Base-by-base conservation (phyloP, 2,113 vertebrate species). In the Trachemys scripta region DNA sequence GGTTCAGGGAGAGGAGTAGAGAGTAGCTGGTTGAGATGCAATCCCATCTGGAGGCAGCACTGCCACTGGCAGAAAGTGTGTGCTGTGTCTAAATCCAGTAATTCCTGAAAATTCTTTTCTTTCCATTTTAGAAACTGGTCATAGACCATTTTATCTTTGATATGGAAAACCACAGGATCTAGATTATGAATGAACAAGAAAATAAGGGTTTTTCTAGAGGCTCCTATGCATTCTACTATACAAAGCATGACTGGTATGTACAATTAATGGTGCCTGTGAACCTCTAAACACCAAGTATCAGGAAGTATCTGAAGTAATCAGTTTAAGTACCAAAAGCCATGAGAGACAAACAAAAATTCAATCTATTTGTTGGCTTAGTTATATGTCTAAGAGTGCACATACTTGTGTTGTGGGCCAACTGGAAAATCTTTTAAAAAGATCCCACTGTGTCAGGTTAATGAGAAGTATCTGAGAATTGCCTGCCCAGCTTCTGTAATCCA, bases 61-160 rank as follows among this genome's bases (percentile, higher is more conserved):
- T 99, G 99, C 99, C 99, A 99, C 92, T 99, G 99, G 98, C 99
- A 99, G 90, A 99, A 98, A 92, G 97, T 45, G 88, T 99, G 99
- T 76, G 99, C 98, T 27, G 96, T 97, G 54, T 98, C 98, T 59
- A 99, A 38, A 62, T 99, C 98, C 50, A 99, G 87, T 2, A 91
- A n/a, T 42, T 92, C 90, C 4, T 82, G 96, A 22, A 51, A 38
- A 2, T 94, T 90, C 81, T 95, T 97, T 54, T 95, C 94, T 59
- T 98, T 99, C 96, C 97, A 96, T 45, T 94, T 95, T 5, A 96
- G 95, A 56, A 99, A 96, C 87, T 98, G 90, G 0, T 92, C 96
- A 49, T 86, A 96, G 72, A 98, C 62, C 45, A 24, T 20, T 11
- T 62, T 85, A 57, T 94, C 97, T 51, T 93, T 88, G 16, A 65